Evolutionary conservation across 1,140 invertebrate genomes (phyloP).

Genomic region (Trissolcus basalis): DNA sequence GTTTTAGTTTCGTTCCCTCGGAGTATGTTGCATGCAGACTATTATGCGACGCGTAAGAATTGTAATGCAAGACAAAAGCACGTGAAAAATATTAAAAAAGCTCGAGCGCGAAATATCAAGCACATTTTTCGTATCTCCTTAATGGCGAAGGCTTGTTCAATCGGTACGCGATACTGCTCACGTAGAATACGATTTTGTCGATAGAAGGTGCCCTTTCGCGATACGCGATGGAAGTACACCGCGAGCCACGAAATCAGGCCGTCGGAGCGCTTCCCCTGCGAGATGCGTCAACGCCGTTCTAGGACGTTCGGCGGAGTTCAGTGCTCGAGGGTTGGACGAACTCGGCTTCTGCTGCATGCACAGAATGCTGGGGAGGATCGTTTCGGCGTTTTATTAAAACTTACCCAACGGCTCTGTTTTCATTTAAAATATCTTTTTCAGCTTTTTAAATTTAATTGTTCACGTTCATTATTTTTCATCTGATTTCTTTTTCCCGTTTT

Average conservation of each 20-base stretch:
- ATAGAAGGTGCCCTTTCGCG: slow-evolving; percentile 48
- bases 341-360: slow-evolving; percentile 31
- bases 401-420: background rate
- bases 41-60: no score
- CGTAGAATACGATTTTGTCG: slow-evolving; percentile 37
- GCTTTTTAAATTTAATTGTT: no score
- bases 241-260: slow-evolving; percentile 62
- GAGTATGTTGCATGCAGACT: no score
- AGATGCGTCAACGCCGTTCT: slow-evolving; percentile 59
- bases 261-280: slow-evolving; percentile 55
- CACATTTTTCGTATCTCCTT: slow-evolving; percentile 50
- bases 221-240: slow-evolving; percentile 53
- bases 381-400: slow-evolving; percentile 39
- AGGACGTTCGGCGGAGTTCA: slow-evolving; percentile 52
- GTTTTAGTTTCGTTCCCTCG: no score
- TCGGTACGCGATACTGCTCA: slow-evolving; percentile 38
- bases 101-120: no score
- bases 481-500: no score
- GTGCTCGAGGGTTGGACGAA: slow-evolving; percentile 53
- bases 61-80: no score
- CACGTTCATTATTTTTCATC: no score
- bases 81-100: no score
- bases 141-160: slow-evolving; percentile 50
- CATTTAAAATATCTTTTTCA: no score
- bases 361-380: slow-evolving; percentile 28